Conservation (phyloP, 2,797 vertebrate species). For the Hydrophis major region DNA sequence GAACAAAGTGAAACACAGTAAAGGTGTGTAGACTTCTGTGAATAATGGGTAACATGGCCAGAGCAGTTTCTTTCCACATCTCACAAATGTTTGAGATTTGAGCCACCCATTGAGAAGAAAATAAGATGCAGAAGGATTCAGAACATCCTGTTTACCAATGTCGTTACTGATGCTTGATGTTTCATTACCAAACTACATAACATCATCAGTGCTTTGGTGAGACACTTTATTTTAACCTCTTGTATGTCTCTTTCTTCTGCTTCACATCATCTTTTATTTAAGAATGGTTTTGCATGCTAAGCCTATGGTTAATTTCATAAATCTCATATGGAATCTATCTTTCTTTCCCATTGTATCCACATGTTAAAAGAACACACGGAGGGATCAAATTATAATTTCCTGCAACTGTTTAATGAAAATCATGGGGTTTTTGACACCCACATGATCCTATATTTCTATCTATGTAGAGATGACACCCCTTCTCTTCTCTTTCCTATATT, state of each 20-base stretch:
- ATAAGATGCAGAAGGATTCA: background rate
- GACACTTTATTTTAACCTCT: background rate
- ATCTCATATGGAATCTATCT: background rate
- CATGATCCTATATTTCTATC: background rate
- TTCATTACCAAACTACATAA: too few species aligned
- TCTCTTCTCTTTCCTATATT: background rate
- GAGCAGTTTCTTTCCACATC: background rate
- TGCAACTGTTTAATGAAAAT: background rate
- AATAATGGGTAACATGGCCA: background rate
- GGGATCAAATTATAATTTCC: background rate
- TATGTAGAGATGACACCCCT: background rate
- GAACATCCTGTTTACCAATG: background rate
- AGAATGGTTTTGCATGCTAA: background rate
- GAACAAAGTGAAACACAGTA: background rate
- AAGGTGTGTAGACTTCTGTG: too few species aligned
- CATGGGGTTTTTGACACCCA: background rate
- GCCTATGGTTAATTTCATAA: background rate
- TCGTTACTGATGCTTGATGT: too few species aligned
- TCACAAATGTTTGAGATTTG: background rate
- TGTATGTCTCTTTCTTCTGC: background rate
- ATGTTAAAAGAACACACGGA: background rate
- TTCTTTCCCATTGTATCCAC: background rate
- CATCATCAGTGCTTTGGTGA: background rate
- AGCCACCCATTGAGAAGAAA: background rate
- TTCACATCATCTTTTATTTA: background rate